phyloP scores from a whole-genome alignment of 2,888 invertebrate genomes.

The Leptinotarsa tumamoca region DNA sequence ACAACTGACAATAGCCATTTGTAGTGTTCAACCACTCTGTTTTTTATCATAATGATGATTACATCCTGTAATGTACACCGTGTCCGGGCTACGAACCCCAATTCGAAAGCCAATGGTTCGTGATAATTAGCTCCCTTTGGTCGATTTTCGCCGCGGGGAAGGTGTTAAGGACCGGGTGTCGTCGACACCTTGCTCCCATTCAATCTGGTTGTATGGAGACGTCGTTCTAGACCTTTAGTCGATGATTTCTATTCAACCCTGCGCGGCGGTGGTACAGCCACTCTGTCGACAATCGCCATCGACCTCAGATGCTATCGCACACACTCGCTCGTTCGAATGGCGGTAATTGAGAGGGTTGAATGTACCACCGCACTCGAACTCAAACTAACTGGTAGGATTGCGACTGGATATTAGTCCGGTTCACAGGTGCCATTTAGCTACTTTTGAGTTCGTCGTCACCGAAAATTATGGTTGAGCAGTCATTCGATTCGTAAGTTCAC shows the following conservation, averaged over 20 bases:
- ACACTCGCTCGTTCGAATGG: constrained; percentile 28
- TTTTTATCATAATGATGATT: no score
- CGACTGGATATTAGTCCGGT: no score
- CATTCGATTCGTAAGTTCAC: no score
- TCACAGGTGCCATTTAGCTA: no score
- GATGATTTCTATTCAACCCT: constrained; percentile 37
- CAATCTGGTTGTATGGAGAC: constrained; percentile 6
- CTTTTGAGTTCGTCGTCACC: no score
- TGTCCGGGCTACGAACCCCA: not conserved
- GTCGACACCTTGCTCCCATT: constrained; percentile 9
- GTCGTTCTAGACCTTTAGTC: constrained; percentile 19
- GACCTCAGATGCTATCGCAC: constrained; percentile 30
- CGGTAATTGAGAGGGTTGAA: constrained; percentile 31
- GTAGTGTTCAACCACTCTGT: no score
- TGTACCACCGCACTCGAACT: constrained; percentile 6
- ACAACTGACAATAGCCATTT: not conserved
- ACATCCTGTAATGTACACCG: not conserved
- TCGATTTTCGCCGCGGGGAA: constrained; percentile 13
- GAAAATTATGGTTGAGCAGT: no score
- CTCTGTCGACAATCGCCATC: constrained; percentile 15
- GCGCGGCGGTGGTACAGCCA: constrained; percentile 1
- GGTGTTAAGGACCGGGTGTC: constrained; percentile 15
- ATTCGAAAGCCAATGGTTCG: not conserved
- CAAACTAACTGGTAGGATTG: no score
- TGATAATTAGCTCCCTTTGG: not conserved